Evolutionary conservation across 35 echinoderm and acorn worm genomes (phyloP).

Genomic region (Ophiothrix spiculata): DNA sequence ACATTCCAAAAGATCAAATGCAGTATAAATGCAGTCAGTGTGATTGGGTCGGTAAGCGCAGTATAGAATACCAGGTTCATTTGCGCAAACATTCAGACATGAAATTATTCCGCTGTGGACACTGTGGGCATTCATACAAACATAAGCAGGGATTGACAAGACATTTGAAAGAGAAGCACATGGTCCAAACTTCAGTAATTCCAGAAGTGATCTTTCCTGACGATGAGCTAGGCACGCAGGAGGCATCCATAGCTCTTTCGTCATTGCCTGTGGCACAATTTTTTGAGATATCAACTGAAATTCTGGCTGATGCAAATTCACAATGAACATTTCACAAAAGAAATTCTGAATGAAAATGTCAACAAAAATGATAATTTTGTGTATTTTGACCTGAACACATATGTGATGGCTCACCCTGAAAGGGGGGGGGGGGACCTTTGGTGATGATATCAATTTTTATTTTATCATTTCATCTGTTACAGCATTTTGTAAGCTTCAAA

Average conservation of each 20-base stretch:
- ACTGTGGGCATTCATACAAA: conserved; percentile 17
- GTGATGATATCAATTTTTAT: no score
- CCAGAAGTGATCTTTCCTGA: neutral
- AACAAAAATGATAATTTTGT: no score
- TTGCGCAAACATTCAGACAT: conserved; percentile 29
- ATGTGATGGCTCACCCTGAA: no score
- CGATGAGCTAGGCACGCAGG: neutral
- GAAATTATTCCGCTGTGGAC: conserved; percentile 22
- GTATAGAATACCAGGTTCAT: conserved; percentile 18
- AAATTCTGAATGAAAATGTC: no score
- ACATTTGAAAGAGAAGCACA: conserved; percentile 42
- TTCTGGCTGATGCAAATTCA: neutral
- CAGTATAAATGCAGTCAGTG: conserved; percentile 36
- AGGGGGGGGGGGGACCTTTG: no score
- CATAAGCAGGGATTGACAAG: conserved; percentile 46
- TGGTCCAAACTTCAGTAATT: neutral
- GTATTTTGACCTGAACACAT: no score
- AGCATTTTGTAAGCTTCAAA: no score
- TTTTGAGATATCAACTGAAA: conserved; percentile 18
- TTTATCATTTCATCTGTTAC: no score
- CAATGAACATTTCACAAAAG: no score
- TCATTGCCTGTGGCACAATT: conserved; percentile 13
- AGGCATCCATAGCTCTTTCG: neutral
- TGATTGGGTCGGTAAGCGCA: conserved; percentile 31
- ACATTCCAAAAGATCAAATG: conserved; percentile 44